Base-by-base conservation (phyloP, 2,113 vertebrate genomes). In the Pterocles gutturalis region DNA sequence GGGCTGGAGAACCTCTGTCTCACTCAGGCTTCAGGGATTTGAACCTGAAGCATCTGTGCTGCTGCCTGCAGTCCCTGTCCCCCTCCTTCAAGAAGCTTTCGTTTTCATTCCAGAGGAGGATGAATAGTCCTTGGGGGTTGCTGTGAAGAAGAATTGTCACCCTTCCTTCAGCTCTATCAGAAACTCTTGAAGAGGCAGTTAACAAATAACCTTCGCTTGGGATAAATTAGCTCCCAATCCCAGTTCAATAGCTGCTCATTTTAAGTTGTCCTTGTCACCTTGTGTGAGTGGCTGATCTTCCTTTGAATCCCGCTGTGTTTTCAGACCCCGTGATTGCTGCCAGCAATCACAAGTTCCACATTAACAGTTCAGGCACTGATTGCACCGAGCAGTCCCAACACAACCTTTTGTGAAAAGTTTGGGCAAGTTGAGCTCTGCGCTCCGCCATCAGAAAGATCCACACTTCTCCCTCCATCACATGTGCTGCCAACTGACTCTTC, bases 201-300 rank as follows among this genome's bases (percentile, higher is more conserved):
- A 89, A 65, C 26, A 45, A 51, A 41, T 71, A 67, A 5, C 87
- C 55, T 95, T 89, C 87, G 80, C 91, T 64, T 43, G 91, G 94
- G 93, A 87, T 66, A 55, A 94, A 89, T 96, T 13, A 94, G 46
- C 86, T 96, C 76, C 73, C 20, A 48, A 12, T 67, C 89, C 89
- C 83, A 29, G 0, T 19, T n/a, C 69, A 67, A 60, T 67, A 90
- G 91, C 64, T 78, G 91, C 80, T 94, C 69, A 9, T 84, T 89
- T 71, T 41, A 67, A 84, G 89, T 13, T 71, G 83, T 64, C 83
- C 77, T 79, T 34, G 83, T 84, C 90, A 60, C 76, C 89, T 79
- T 22, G 79, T 5, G 71, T 25, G 82, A 49, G 24, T 72, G 85
- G 66, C 83, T 91, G 95, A 84, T 48, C 83, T 67, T 84, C 69